These are phyloP conservation scores for Podarcis raffonei DNA, from an alignment of 2,113 vertebrate genomes.

Conservation along the genomic window DNA sequence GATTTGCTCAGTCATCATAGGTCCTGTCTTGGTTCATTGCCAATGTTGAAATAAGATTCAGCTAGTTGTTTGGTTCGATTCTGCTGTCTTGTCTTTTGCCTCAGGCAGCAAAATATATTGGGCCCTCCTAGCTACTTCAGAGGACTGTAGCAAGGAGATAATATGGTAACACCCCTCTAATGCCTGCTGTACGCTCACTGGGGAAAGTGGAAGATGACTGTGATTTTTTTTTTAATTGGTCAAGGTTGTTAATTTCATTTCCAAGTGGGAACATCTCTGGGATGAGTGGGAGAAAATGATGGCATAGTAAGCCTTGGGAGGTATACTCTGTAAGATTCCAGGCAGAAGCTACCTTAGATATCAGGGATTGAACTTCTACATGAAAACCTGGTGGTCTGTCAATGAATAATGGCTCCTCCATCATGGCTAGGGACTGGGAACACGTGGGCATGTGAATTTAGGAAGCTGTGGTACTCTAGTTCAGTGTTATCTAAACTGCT, in stretches of 20 bases:
- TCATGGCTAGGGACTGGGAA: neutral
- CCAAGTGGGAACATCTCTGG: neutral
- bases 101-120: too few relatives aligned
- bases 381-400: neutral
- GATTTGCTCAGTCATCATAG: neutral
- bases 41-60: too few relatives aligned
- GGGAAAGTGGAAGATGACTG: neutral
- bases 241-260: neutral
- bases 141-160: neutral
- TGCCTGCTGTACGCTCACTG: neutral
- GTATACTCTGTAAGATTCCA: neutral
- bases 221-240: neutral
- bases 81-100: neutral
- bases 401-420: neutral
- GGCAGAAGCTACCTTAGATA: neutral
- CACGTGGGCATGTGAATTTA: neutral
- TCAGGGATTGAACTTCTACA: neutral
- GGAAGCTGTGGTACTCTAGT: neutral
- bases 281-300: neutral
- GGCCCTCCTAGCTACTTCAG: neutral
- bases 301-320: neutral
- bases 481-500: neutral
- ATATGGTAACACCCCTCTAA: neutral
- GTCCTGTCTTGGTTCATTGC: too few relatives aligned
- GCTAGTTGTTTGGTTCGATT: too few relatives aligned